Percentiles rank a stretch among this genome's conserved stretches.
phyloP scores from a whole-genome alignment of 2,888 invertebrate genomes.

The Acanthopleura granulata region DNA sequence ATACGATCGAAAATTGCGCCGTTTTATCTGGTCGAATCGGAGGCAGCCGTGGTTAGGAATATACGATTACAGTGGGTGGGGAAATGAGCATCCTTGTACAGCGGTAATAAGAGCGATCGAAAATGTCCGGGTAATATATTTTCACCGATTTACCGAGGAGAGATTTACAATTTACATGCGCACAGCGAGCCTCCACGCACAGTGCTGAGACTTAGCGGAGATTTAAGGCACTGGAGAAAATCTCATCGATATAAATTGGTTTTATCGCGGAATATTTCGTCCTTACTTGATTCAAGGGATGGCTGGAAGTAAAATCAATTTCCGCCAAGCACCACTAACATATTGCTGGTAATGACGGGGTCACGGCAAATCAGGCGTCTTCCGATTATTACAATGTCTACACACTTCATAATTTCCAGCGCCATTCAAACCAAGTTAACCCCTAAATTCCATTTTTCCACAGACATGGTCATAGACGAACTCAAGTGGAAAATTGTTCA shows the following conservation, averaged over 20 bases:
- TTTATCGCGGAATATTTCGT: background rate
- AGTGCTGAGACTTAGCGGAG: background rate
- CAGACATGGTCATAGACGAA: no score
- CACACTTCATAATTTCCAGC: constrained; percentile 5
- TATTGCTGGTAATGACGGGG: background rate
- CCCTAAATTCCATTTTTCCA: no score
- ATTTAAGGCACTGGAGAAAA: background rate
- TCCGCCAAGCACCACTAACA: background rate
- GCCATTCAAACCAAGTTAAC: no score
- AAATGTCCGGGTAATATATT: constrained; percentile 5
- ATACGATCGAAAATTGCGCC: background rate
- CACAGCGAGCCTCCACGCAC: background rate
- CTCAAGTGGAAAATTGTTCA: no score
- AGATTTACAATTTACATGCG: background rate
- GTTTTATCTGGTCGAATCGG: background rate
- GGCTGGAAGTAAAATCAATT: constrained; percentile 10
- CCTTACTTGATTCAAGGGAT: background rate
- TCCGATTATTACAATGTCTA: constrained; percentile 7
- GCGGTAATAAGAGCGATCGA: background rate
- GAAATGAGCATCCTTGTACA: background rate
- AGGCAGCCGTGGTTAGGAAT: background rate
- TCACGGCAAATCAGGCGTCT: background rate
- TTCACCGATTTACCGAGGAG: constrained; percentile 5
- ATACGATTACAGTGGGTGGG: background rate
- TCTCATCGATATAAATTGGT: no score